These are phyloP conservation scores for Chouioia cunea DNA, from an alignment of 2,888 invertebrate species.

Conservation along the genomic window DNA sequence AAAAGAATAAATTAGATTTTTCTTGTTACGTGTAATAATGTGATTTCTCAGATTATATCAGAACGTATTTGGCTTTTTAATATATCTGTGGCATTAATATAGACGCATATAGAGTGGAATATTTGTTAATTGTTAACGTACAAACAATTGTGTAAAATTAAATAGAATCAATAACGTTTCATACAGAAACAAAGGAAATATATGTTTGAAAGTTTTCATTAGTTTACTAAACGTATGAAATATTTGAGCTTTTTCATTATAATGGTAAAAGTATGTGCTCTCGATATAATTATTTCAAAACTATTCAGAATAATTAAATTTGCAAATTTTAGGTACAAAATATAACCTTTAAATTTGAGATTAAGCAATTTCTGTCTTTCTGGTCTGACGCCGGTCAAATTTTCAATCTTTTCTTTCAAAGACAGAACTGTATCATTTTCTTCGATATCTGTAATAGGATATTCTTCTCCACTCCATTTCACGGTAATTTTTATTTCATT, in stretches of 20 bases:
- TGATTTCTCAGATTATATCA: too few species aligned
- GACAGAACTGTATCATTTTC: constrained; percentile 85
- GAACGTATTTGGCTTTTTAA: too few species aligned
- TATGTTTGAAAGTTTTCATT: too few species aligned
- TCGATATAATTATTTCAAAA: background rate
- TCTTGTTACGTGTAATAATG: too few species aligned
- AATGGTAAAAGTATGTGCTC: background rate
- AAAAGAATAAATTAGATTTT: constrained; percentile 1
- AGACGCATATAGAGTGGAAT: too few species aligned
- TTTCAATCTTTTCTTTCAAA: constrained; percentile 87
- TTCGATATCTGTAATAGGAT: constrained; percentile 79
- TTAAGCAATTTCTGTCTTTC: constrained; percentile 94
- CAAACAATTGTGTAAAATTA: too few species aligned
- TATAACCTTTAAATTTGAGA: constrained; percentile 88
- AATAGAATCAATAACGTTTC: background rate
- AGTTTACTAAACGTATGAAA: background rate
- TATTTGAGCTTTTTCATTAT: background rate
- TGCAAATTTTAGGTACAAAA: constrained; percentile 45
- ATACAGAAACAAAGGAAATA: background rate
- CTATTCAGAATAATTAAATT: background rate
- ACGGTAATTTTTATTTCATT: constrained; percentile 75
- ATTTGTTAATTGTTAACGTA: too few species aligned
- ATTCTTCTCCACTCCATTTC: constrained; percentile 96
- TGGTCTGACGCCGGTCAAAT: constrained; percentile 91
- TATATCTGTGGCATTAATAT: too few species aligned